Evolutionary conservation across 2,888 invertebrate species (phyloP).

Genomic region (Chalcosyrphus nemorum): DNA sequence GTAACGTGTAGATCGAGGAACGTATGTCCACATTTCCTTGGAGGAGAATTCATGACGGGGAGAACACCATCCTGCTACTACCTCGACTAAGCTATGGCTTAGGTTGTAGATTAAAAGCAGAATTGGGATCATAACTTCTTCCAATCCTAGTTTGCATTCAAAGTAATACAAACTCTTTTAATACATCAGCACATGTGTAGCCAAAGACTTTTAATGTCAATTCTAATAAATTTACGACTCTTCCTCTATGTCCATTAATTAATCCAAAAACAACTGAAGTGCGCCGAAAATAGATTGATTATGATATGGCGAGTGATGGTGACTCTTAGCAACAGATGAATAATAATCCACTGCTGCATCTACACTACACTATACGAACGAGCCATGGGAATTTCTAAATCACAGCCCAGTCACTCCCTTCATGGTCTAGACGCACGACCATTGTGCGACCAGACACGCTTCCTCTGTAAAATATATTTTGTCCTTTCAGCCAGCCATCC

Average conservation of each 20-base stretch:
- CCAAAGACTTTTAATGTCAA: background rate
- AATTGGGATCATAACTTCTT: no score
- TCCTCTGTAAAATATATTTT: conserved; percentile 9
- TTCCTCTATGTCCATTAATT: background rate
- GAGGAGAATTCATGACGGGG: no score
- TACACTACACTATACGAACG: background rate
- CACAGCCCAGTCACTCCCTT: conserved; percentile 18
- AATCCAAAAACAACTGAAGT: background rate
- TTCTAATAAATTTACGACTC: background rate
- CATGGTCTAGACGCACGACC: conserved; percentile 51
- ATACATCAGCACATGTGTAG: no score
- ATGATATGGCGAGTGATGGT: no score
- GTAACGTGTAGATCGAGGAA: no score
- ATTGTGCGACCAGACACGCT: conserved; percentile 22
- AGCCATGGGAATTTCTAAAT: conserved; percentile 56
- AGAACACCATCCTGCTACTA: no score
- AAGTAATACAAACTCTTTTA: no score
- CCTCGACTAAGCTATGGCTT: no score
- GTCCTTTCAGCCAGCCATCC: conserved; percentile 32
- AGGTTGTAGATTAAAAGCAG: no score
- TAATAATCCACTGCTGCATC: background rate
- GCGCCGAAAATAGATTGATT: background rate
- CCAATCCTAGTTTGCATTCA: no score
- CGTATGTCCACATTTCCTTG: no score
- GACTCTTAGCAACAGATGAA: background rate